Conservation (phyloP, 2,797 vertebrate genomes). For the Antennarius maculatus region DNA sequence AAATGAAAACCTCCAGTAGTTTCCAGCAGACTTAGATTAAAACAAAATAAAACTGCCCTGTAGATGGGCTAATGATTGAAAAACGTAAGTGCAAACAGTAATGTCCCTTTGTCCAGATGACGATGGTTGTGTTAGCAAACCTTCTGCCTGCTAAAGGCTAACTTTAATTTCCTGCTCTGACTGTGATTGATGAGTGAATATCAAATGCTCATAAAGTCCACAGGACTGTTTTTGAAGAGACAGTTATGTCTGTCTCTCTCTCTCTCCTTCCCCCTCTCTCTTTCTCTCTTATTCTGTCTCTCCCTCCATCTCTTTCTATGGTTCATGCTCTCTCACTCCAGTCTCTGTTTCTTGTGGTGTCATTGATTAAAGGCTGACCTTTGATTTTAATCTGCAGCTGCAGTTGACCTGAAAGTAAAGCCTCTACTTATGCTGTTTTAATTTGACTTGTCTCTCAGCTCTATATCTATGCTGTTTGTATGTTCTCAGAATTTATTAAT, state of each 20-base stretch:
- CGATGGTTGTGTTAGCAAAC: background rate
- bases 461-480: rapidly evolving
- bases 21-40: too few relatives aligned
- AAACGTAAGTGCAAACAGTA: too few relatives aligned
- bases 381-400: conserved; percentile 33
- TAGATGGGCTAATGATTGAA: too few relatives aligned
- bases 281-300: background rate
- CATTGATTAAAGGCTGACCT: conserved; percentile 35
- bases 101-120: background rate
- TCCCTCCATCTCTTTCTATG: background rate
- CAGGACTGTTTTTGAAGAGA: conserved; percentile 1
- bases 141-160: background rate
- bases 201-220: conserved; percentile 1
- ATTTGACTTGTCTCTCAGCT: background rate
- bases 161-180: conserved; percentile 30
- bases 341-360: background rate
- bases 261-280: conserved; percentile 2
- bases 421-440: conserved; percentile 4
- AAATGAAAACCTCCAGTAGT: too few relatives aligned
- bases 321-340: background rate
- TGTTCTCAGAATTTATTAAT: background rate
- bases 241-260: background rate
- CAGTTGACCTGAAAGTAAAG: background rate
- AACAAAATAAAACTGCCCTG: too few relatives aligned
- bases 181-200: conserved; percentile 22